These are phyloP conservation scores for Orchesella cincta DNA, from an alignment of 1,140 invertebrate species.

Conservation along the genomic window DNA sequence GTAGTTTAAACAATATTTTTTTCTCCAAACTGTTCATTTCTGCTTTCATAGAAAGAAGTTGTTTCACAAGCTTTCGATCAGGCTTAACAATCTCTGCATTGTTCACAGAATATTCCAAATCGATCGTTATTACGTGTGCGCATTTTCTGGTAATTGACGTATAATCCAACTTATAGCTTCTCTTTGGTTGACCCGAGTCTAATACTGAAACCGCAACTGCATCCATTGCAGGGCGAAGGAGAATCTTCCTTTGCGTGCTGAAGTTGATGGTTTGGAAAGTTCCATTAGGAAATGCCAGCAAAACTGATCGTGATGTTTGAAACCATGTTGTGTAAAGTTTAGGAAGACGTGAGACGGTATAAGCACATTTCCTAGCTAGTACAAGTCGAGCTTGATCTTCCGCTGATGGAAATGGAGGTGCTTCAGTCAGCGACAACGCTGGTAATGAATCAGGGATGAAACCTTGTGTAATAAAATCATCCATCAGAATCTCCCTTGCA, in stretches of 20 bases:
- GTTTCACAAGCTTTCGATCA: too few relatives aligned
- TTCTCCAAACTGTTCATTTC: too few relatives aligned
- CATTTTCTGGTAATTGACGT: slow-evolving; percentile 79
- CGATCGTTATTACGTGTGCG: slow-evolving; percentile 72
- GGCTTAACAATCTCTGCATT: slow-evolving; percentile 71
- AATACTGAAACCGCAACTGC: slow-evolving; percentile 97
- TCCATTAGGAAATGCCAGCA: slow-evolving; percentile 97
- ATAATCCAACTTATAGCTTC: slow-evolving; percentile 88
- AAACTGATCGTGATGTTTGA: slow-evolving; percentile 87
- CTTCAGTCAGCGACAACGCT: slow-evolving; percentile 85
- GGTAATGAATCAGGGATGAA: slow-evolving; percentile 81
- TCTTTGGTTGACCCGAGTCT: slow-evolving; percentile 83
- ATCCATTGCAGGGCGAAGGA: slow-evolving; percentile 94
- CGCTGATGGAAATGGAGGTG: slow-evolving; percentile 70
- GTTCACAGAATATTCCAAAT: slow-evolving; percentile 82
- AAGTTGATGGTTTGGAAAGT: slow-evolving; percentile 97
- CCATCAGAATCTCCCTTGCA: slow-evolving; percentile 72
- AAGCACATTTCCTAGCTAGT: too few relatives aligned
- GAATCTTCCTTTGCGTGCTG: slow-evolving; percentile 93
- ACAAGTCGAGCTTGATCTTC: too few relatives aligned
- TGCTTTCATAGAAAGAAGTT: too few relatives aligned
- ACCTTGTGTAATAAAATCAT: slow-evolving; percentile 70
- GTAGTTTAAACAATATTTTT: too few relatives aligned
- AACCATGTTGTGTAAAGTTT: slow-evolving; percentile 96
- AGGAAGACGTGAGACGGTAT: slow-evolving; percentile 87